Percentiles rank a stretch among this genome's conserved stretches.
These are phyloP conservation scores for Drosophila stalkeri DNA, from an alignment of 2,888 invertebrate species.

Conservation along the genomic window DNA sequence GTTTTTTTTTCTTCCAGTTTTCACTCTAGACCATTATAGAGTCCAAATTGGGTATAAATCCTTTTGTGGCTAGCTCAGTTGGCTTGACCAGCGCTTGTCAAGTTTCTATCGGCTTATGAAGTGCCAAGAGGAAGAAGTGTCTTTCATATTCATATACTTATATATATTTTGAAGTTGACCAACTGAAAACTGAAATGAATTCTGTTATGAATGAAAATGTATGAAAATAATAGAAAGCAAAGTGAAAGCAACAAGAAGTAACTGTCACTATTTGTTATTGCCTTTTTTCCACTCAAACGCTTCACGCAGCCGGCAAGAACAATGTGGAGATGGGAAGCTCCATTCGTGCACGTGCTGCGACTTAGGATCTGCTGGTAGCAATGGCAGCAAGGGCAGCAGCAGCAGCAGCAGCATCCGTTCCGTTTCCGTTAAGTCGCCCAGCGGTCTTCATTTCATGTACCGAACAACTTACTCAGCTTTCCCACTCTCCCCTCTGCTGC, in stretches of 20 bases:
- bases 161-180: slow-evolving; percentile 25
- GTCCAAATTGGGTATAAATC: slow-evolving; percentile 53
- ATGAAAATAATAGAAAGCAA: neutral
- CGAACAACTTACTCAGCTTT: neutral
- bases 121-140: slow-evolving; percentile 18
- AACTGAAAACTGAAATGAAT: slow-evolving; percentile 54
- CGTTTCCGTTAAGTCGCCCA: slow-evolving; percentile 24
- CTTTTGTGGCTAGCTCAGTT: slow-evolving; percentile 57
- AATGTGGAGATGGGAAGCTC: slow-evolving; percentile 17
- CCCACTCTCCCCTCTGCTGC: neutral
- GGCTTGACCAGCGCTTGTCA: slow-evolving; percentile 65
- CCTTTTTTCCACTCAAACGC: slow-evolving; percentile 53
- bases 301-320: slow-evolving; percentile 25
- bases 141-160: slow-evolving; percentile 22
- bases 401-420: slow-evolving; percentile 38
- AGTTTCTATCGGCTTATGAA: slow-evolving; percentile 38
- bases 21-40: slow-evolving; percentile 19
- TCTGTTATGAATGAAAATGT: slow-evolving; percentile 11
- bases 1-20: neutral
- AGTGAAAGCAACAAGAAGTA: slow-evolving; percentile 37
- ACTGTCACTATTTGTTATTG: slow-evolving; percentile 65
- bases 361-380: slow-evolving; percentile 46
- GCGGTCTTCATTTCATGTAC: slow-evolving; percentile 43
- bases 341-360: slow-evolving; percentile 61
- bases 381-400: slow-evolving; percentile 20